Conservation (phyloP, 2,797 vertebrate genomes). For the Hemitrygon akajei region DNA sequence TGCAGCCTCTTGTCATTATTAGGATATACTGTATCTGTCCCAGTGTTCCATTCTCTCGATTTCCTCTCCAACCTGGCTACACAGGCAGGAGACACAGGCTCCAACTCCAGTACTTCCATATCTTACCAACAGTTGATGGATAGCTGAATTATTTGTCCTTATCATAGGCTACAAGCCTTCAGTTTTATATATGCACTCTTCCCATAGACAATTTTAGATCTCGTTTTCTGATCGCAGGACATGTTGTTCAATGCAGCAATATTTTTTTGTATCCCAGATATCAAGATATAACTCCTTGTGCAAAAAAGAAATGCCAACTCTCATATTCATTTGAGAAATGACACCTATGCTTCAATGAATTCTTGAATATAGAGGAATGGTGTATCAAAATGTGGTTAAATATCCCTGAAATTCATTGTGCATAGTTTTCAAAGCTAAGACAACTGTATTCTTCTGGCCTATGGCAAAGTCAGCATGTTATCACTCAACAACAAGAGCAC, state of each 20-base stretch:
- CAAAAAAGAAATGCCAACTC: not conserved
- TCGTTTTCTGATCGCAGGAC: not conserved
- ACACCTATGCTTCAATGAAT: not conserved
- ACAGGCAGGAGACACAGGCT: not conserved
- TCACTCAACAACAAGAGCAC: constrained; percentile 7
- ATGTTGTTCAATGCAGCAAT: not conserved
- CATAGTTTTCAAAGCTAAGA: constrained; percentile 2
- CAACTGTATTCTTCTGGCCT: not conserved
- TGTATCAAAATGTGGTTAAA: not conserved
- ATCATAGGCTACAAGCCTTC: not conserved
- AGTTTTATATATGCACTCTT: not conserved
- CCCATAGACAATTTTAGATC: not conserved
- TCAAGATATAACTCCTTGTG: not conserved
- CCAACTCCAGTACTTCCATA: not conserved
- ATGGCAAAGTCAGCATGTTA: constrained; percentile 23
- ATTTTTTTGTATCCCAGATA: not conserved
- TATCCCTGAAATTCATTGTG: not conserved
- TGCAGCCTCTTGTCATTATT: too few species aligned
- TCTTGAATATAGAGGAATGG: not conserved
- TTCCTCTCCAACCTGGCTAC: not conserved
- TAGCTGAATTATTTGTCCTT: not conserved
- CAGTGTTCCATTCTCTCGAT: not conserved
- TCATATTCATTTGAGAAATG: not conserved
- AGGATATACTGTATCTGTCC: not conserved
- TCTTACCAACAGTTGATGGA: not conserved